Evolutionary conservation across 64 coral and sea anemone species (phyloP).

Genomic region (Montipora efflorescens): DNA sequence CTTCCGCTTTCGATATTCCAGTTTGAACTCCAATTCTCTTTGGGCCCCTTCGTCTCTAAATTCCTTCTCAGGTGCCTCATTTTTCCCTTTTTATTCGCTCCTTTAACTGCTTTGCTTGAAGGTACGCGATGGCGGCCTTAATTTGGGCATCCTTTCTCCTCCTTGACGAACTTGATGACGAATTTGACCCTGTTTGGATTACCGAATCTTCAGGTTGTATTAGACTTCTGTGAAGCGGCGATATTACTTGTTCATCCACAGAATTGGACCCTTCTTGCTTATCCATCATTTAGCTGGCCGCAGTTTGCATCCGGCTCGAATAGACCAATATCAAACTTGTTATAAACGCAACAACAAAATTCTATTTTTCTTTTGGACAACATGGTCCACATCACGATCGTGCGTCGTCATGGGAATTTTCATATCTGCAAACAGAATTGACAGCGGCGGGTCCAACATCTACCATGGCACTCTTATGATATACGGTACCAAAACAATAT

Average conservation of each 20-base stretch:
- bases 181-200: background rate
- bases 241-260: background rate
- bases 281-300: too few relatives aligned
- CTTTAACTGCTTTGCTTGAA: constrained; percentile 1
- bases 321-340: too few relatives aligned
- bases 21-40: background rate
- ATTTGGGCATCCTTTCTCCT: background rate
- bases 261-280: background rate
- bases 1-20: too few relatives aligned
- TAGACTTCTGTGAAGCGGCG: background rate
- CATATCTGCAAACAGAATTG: too few relatives aligned
- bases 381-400: too few relatives aligned
- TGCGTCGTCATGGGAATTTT: too few relatives aligned
- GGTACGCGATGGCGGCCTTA: background rate
- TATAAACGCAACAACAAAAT: too few relatives aligned
- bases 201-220: background rate
- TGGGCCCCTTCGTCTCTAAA: constrained; percentile 6
- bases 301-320: too few relatives aligned
- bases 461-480: too few relatives aligned
- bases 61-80: background rate
- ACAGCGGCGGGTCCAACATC: too few relatives aligned
- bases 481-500: too few relatives aligned
- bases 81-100: background rate
- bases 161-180: background rate
- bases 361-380: too few relatives aligned